phyloP scores from a whole-genome alignment of 1,140 invertebrate species.

The Hyposmocoma kahamanoa region DNA sequence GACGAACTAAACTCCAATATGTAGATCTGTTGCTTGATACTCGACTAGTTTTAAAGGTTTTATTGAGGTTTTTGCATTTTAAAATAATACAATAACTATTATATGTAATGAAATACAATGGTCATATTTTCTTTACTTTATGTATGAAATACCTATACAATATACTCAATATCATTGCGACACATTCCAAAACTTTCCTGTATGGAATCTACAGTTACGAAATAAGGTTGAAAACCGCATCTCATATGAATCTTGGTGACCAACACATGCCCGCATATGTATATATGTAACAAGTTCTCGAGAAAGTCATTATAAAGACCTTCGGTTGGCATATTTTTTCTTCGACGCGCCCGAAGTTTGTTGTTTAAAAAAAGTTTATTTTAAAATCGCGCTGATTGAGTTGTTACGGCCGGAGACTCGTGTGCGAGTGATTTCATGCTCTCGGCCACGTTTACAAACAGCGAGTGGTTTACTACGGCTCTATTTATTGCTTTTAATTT shows the following conservation, averaged over 20 bases:
- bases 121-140: no score
- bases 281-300: slow-evolving; percentile 28
- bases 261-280: background rate
- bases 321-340: slow-evolving; percentile 56
- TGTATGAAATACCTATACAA: no score
- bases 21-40: no score
- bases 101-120: no score
- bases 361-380: slow-evolving; percentile 59
- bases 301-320: slow-evolving; percentile 67
- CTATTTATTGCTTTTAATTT: slow-evolving; percentile 2
- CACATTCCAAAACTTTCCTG: no score
- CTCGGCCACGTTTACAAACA: slow-evolving; percentile 1
- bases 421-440: slow-evolving; percentile 42
- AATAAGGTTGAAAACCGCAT: background rate
- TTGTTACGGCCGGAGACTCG: slow-evolving; percentile 53
- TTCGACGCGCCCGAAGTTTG: slow-evolving; percentile 33
- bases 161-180: no score
- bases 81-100: no score
- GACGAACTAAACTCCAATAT: no score
- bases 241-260: slow-evolving; percentile 31
- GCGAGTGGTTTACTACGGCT: background rate
- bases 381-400: slow-evolving; percentile 70
- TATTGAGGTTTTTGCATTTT: no score
- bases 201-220: no score
- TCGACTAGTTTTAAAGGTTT: no score